Evolutionary conservation across 2,888 invertebrate genomes (phyloP).

Genomic region (Malacosoma neustria): DNA sequence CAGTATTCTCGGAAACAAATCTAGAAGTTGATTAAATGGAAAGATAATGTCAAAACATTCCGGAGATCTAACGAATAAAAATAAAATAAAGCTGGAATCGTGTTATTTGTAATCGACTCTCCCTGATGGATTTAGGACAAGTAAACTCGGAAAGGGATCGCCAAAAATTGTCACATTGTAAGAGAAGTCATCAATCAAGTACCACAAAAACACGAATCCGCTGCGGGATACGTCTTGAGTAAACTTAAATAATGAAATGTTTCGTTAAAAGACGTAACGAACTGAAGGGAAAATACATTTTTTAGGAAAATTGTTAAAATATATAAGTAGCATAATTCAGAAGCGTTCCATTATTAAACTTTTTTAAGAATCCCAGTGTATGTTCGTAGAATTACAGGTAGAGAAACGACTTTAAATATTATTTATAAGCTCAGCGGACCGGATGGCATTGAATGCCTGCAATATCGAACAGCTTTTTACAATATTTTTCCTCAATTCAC

Average conservation of each 20-base stretch:
- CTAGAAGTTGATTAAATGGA: neutral
- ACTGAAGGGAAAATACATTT: no score
- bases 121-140: slow-evolving; percentile 36
- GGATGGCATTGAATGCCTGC: neutral
- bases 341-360: no score
- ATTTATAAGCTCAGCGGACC: neutral
- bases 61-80: neutral
- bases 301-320: no score
- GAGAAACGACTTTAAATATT: slow-evolving; percentile 5
- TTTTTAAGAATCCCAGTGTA: no score
- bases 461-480: neutral
- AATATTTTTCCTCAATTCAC: slow-evolving; percentile 9
- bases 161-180: slow-evolving; percentile 41
- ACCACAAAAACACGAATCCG: slow-evolving; percentile 44
- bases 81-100: slow-evolving; percentile 11
- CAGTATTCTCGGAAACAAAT: neutral
- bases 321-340: no score
- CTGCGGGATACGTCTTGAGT: slow-evolving; percentile 37
- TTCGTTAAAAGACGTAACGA: no score
- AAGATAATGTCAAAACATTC: neutral
- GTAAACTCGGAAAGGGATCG: slow-evolving; percentile 28
- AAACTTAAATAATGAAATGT: slow-evolving; percentile 35
- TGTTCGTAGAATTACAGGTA: slow-evolving; percentile 5
- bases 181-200: slow-evolving; percentile 61
- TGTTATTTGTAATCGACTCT: slow-evolving; percentile 39